phyloP scores from a whole-genome alignment of 2,888 invertebrate genomes.

The Trilocha varians region DNA sequence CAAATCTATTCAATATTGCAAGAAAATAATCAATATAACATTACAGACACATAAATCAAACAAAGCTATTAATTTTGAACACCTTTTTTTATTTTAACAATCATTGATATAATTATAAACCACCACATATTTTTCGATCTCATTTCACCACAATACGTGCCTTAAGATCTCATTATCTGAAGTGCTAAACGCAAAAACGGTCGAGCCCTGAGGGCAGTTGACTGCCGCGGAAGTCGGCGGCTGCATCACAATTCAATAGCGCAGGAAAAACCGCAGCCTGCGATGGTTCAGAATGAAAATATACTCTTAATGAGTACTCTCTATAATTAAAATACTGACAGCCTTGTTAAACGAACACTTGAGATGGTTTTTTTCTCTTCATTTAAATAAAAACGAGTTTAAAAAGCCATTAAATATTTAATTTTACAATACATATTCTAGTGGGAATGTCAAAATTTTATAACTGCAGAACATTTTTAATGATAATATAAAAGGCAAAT shows the following conservation, averaged over 20 bases:
- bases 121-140: conserved; percentile 10
- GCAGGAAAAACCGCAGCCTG: conserved; percentile 41
- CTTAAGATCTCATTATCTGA: conserved; percentile 48
- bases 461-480: not conserved
- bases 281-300: conserved; percentile 37
- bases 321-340: conserved; percentile 27
- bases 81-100: conserved; percentile 5
- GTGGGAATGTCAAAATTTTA: no score
- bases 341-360: not conserved
- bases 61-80: not conserved
- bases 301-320: conserved; percentile 47
- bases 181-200: conserved; percentile 53
- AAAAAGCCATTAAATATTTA: no score
- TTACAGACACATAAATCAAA: no score
- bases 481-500: not conserved
- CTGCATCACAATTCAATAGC: conserved; percentile 46
- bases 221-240: conserved; percentile 41
- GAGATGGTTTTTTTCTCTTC: no score
- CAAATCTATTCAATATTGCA: no score
- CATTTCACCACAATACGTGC: conserved; percentile 28
- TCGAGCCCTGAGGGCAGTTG: conserved; percentile 31
- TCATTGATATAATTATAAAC: conserved; percentile 1
- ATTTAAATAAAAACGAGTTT: no score
- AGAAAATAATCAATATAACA: no score
- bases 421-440: no score